These are phyloP conservation scores for Drosophila cardini DNA, from an alignment of 1,140 invertebrate species.

Conservation along the genomic window DNA sequence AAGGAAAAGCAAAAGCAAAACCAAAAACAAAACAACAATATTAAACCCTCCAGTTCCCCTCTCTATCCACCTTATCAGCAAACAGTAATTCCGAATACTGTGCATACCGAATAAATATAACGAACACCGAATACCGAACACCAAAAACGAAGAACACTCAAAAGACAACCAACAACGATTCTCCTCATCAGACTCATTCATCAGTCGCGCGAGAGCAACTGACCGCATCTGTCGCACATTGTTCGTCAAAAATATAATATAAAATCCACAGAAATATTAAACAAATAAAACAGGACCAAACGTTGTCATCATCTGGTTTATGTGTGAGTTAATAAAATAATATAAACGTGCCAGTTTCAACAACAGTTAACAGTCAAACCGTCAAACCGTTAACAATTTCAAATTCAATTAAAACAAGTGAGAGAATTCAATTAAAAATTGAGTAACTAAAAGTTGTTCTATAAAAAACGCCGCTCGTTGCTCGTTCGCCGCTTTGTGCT, in stretches of 20 bases:
- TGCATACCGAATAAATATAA: conserved; percentile 22
- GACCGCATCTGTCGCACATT: conserved; percentile 54
- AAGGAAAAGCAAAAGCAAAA: conserved; percentile 5
- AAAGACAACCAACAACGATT: conserved; percentile 13
- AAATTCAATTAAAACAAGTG: conserved; percentile 32
- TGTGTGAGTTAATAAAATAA: conserved; percentile 6
- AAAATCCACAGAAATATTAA: background rate
- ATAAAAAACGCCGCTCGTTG: background rate
- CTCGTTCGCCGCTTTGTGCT: background rate
- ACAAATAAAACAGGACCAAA: background rate
- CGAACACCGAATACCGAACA: conserved; percentile 26
- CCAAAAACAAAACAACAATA: conserved; percentile 49
- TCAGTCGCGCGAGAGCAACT: conserved; percentile 73
- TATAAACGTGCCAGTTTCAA: conserved; percentile 19
- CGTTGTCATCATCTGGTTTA: background rate
- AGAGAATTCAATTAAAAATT: conserved; percentile 4
- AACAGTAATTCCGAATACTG: conserved; percentile 41
- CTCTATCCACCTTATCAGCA: too few relatives aligned
- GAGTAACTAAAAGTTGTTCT: conserved; percentile 16
- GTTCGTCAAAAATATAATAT: background rate
- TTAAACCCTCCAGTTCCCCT: conserved; percentile 5
- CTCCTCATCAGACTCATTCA: conserved; percentile 19
- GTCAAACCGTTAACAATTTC: background rate
- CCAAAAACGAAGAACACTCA: conserved; percentile 9
- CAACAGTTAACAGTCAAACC: conserved; percentile 2